Base-by-base conservation (phyloP, 2,888 invertebrate species). In the Sericinus montela region DNA sequence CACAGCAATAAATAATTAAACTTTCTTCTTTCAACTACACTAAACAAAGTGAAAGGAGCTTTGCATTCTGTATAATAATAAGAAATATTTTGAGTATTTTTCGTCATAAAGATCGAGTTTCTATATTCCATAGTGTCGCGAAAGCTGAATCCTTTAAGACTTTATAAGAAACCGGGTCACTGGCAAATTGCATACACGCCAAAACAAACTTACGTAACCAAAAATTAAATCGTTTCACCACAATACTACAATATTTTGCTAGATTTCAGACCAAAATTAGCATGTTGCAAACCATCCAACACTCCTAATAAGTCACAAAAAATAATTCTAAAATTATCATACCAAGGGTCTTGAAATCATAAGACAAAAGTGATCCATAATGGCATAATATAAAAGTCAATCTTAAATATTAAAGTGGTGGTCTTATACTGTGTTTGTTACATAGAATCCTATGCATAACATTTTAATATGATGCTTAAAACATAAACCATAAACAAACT, bases 201-300 rank as follows among this genome's bases (percentile, higher is more conserved):
- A 47, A 50, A 50, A 46, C 36, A 53, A 51, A 43, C 38, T 58
- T 52, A 51, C 53, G 52, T 52, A 58, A 55, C 35, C 38, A 40
- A 41, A 53, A 29, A 48, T 47, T 47, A 48, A 41, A 41, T 13
- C 16, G 28, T 50, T 50, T 36, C 40, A 41, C 36, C 40, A 45
- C 16, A 45, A 36, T 41, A 50, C 36, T 46, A 46, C 11, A 40
- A 46, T 35, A 35, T 40, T 28, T 25, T n/a, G 15, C 35, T 50
- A 50, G 36, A 36, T 41, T 37, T 40, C 40, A 29, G 45, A 36
- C 14, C 40, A 23, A 14, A 34, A 37, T 32, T 19, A 37, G 14
- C 8, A 29, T 40, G n/a, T 45, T 28, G 35, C 49, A 43, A 49
- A 35, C 16, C 10, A 14, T 7, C 25, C 28, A 5, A n/a, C 35